Evolutionary conservation across 1,140 invertebrate genomes (phyloP).

Genomic region (Hermatobates lingyangjiaoensis): DNA sequence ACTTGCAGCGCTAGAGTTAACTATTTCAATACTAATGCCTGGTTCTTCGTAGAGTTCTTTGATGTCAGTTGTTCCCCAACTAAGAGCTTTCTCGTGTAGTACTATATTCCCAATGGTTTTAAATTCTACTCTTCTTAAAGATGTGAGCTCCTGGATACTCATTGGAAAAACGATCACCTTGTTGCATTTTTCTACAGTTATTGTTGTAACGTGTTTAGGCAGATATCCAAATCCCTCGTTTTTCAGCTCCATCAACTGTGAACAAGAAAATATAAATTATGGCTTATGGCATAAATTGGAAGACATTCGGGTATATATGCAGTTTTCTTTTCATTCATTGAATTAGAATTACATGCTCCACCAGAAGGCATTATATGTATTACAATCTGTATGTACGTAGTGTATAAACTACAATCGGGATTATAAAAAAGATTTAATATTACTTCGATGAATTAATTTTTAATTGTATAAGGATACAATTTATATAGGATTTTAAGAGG

Average conservation of each 20-base stretch:
- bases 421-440: too few relatives aligned
- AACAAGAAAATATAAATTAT: conserved; percentile 2
- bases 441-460: too few relatives aligned
- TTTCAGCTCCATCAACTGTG: background rate
- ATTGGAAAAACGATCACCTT: conserved; percentile 6
- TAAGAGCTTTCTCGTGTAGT: conserved; percentile 22
- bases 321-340: too few relatives aligned
- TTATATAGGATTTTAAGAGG: too few relatives aligned
- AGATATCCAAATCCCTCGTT: background rate
- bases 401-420: too few relatives aligned
- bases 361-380: too few relatives aligned
- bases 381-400: too few relatives aligned
- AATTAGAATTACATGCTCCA: too few relatives aligned
- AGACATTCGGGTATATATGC: too few relatives aligned
- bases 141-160: conserved; percentile 19
- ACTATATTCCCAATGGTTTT: conserved; percentile 28
- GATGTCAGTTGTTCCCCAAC: conserved; percentile 17
- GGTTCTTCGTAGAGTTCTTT: conserved; percentile 17
- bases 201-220: background rate
- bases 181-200: conserved; percentile 13
- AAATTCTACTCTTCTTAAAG: conserved; percentile 28
- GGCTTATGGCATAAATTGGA: too few relatives aligned
- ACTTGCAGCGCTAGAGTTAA: conserved; percentile 29
- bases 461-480: too few relatives aligned
- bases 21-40: conserved; percentile 22